These are phyloP conservation scores for Charaxes varanes DNA, from an alignment of 1,140 invertebrate genomes.

Conservation along the genomic window DNA sequence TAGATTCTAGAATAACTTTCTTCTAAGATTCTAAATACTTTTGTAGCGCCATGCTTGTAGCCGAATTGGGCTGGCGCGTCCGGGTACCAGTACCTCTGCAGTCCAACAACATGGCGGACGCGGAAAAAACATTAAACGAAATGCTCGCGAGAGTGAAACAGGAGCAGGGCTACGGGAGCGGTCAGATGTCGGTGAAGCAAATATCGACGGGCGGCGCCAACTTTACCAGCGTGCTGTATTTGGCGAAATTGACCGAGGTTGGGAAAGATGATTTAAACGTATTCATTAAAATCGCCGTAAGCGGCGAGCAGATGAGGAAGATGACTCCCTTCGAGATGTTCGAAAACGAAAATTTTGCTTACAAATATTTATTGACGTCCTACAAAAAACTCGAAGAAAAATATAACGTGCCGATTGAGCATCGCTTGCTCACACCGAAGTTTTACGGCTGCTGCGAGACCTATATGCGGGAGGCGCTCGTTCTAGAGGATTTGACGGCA, in stretches of 20 bases:
- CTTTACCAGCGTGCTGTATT: conserved; percentile 30
- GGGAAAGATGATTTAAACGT: conserved; percentile 29
- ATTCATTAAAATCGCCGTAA: conserved; percentile 40
- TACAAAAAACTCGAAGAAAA: conserved; percentile 34
- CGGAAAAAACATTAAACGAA: conserved; percentile 12
- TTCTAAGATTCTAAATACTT: too few relatives aligned
- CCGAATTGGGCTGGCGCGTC: too few relatives aligned
- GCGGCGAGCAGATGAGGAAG: conserved; percentile 30
- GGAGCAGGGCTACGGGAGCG: conserved; percentile 20
- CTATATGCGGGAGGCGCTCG: conserved; percentile 32
- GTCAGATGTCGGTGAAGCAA: conserved; percentile 11
- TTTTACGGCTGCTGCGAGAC: conserved; percentile 32
- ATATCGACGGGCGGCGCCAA: conserved; percentile 33
- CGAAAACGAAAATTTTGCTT: conserved; percentile 35
- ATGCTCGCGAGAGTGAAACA: conserved; percentile 21
- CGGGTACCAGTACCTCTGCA: too few relatives aligned
- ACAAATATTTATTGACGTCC: conserved; percentile 29
- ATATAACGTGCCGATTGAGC: conserved; percentile 22
- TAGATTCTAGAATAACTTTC: too few relatives aligned
- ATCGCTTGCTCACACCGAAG: conserved; percentile 24
- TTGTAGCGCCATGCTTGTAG: not conserved
- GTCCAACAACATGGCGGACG: conserved; percentile 12
- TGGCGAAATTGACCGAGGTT: conserved; percentile 18
- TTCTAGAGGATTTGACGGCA: conserved; percentile 37
- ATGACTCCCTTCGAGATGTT: conserved; percentile 23